Percentiles rank a stretch among this genome's conserved stretches.
phyloP scores from a whole-genome alignment of 2,113 vertebrate genomes.

The Mobula birostris region DNA sequence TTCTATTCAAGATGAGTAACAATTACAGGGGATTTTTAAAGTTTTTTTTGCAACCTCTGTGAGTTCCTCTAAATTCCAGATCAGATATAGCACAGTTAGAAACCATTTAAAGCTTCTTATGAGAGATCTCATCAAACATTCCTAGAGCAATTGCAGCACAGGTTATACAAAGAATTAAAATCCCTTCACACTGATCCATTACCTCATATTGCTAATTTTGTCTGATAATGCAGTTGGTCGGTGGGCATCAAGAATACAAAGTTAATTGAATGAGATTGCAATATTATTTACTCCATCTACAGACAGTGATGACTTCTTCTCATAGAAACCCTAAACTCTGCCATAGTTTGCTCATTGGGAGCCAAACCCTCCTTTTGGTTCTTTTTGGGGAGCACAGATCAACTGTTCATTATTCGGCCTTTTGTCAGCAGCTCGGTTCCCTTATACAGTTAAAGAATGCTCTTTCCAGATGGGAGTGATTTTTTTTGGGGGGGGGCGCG shows the following conservation, averaged over 20 bases:
- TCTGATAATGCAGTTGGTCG: neutral
- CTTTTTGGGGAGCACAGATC: neutral
- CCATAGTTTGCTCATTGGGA: neutral
- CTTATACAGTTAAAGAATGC: neutral
- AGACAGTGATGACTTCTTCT: too few relatives aligned
- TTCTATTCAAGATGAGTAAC: neutral
- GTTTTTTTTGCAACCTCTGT: neutral
- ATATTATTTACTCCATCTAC: neutral
- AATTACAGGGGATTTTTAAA: neutral
- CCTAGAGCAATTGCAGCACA: neutral
- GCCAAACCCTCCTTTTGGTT: neutral
- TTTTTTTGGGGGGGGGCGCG: neutral
- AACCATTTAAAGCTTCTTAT: neutral
- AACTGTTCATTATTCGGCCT: neutral
- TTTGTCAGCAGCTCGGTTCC: neutral
- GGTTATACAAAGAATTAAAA: neutral
- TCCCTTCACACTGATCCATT: neutral
- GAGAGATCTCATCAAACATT: neutral
- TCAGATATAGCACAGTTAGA: neutral
- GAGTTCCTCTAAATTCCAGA: neutral
- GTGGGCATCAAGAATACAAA: neutral
- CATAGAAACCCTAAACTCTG: neutral
- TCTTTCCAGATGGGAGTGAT: neutral
- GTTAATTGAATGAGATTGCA: neutral
- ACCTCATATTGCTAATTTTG: neutral